Conservation (phyloP, 2,797 vertebrate species). For the Helicolenus hilgendorfi region DNA sequence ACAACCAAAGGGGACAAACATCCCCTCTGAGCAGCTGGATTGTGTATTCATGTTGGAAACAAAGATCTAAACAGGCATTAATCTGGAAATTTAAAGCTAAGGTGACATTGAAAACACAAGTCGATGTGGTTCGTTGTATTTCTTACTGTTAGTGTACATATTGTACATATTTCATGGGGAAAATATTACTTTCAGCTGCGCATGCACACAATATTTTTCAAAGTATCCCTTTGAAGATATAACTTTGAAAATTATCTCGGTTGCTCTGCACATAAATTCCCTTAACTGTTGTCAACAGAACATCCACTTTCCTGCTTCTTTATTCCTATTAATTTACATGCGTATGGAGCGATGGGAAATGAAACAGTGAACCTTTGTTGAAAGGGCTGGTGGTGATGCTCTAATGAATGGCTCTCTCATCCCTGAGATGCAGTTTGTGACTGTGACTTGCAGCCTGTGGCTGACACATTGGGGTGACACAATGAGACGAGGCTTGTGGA, state of each 20-base stretch:
- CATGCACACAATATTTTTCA: slow-evolving; percentile 25
- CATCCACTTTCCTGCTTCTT: slow-evolving; percentile 44
- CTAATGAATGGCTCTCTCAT: slow-evolving; percentile 84
- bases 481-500: slow-evolving; percentile 70
- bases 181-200: neutral
- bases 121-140: neutral
- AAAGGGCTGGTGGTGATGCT: slow-evolving; percentile 56
- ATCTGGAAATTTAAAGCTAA: neutral
- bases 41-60: slow-evolving; percentile 21
- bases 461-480: slow-evolving; percentile 76
- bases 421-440: slow-evolving; percentile 64
- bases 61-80: slow-evolving; percentile 23
- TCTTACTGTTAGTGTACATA: neutral
- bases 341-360: slow-evolving; percentile 50
- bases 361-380: slow-evolving; percentile 67
- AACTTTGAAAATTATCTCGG: slow-evolving; percentile 54
- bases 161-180: slow-evolving; percentile 16
- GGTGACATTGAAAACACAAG: slow-evolving; percentile 45
- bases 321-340: slow-evolving; percentile 56
- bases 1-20: slow-evolving; percentile 10
- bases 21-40: slow-evolving; percentile 11
- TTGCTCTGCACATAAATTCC: slow-evolving; percentile 33
- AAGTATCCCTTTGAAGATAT: slow-evolving; percentile 46
- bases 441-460: slow-evolving; percentile 73
- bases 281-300: slow-evolving; percentile 34